Conservation (phyloP, 2,797 vertebrate species). For the Myotis vivesi region DNA sequence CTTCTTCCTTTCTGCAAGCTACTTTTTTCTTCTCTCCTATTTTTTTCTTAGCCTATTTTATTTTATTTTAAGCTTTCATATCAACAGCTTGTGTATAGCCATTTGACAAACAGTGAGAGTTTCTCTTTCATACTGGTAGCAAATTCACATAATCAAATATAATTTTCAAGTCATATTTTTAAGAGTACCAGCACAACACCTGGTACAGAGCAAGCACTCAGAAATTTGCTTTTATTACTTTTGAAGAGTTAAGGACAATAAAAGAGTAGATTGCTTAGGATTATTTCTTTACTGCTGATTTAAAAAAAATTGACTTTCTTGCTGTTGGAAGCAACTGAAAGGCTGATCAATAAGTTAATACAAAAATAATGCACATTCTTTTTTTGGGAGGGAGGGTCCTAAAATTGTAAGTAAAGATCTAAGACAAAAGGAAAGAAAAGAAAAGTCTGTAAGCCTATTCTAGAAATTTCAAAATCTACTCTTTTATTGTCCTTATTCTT, state of each 20-base stretch:
- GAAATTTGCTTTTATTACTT: neutral
- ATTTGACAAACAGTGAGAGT: neutral
- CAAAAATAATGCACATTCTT: neutral
- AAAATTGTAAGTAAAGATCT: neutral
- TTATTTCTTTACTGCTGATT: neutral
- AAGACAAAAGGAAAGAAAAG: constrained; percentile 8
- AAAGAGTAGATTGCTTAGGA: neutral
- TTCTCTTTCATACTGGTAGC: neutral
- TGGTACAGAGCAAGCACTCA: neutral
- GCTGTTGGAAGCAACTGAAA: neutral
- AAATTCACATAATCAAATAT: neutral
- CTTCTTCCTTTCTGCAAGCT: neutral
- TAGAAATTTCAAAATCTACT: neutral
- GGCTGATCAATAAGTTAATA: neutral
- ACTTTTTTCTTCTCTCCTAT: neutral
- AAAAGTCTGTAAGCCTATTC: neutral
- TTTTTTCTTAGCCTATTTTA: neutral
- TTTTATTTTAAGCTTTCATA: constrained; percentile 17
- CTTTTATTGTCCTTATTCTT: neutral
- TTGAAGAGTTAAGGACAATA: neutral
- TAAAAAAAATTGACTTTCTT: neutral
- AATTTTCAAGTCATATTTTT: constrained; percentile 19
- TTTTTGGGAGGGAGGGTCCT: neutral
- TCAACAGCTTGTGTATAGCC: neutral
- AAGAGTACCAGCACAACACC: neutral